Evolutionary conservation across 1,140 invertebrate genomes (phyloP).

Genomic region (Aphaenogaster ashmeadi): DNA sequence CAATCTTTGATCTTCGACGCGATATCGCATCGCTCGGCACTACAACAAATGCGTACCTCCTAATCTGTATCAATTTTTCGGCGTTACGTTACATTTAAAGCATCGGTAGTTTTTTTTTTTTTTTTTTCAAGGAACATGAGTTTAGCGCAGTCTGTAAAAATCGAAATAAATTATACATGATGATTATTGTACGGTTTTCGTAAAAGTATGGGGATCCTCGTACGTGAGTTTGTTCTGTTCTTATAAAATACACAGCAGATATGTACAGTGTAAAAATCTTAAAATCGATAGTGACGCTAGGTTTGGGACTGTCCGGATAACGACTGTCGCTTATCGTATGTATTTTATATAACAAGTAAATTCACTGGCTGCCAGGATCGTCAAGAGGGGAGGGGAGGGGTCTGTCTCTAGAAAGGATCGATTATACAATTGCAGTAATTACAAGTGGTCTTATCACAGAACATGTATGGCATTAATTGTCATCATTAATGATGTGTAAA

Average conservation of each 20-base stretch:
- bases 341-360: conserved; percentile 75
- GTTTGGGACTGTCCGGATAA: conserved; percentile 82
- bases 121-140: conserved; percentile 76
- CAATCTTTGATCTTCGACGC: conserved; percentile 36
- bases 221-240: conserved; percentile 69
- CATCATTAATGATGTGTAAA: conserved; percentile 84
- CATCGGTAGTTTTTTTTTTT: conserved; percentile 70
- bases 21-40: neutral
- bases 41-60: conserved; percentile 11
- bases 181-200: conserved; percentile 70
- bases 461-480: conserved; percentile 88
- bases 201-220: conserved; percentile 70
- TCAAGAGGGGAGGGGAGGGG: conserved; percentile 66
- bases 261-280: conserved; percentile 77
- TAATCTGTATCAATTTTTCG: conserved; percentile 70
- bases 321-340: conserved; percentile 71
- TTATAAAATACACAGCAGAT: conserved; percentile 80
- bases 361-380: conserved; percentile 84
- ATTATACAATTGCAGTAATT: conserved; percentile 86
- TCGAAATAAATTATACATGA: conserved; percentile 71
- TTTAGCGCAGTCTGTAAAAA: conserved; percentile 77
- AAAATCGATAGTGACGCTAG: conserved; percentile 74
- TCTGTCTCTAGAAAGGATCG: conserved; percentile 78
- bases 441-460: conserved; percentile 88
- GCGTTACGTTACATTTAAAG: conserved; percentile 71